phyloP scores from a whole-genome alignment of 2,797 vertebrate species.

The Acipenser ruthenus region DNA sequence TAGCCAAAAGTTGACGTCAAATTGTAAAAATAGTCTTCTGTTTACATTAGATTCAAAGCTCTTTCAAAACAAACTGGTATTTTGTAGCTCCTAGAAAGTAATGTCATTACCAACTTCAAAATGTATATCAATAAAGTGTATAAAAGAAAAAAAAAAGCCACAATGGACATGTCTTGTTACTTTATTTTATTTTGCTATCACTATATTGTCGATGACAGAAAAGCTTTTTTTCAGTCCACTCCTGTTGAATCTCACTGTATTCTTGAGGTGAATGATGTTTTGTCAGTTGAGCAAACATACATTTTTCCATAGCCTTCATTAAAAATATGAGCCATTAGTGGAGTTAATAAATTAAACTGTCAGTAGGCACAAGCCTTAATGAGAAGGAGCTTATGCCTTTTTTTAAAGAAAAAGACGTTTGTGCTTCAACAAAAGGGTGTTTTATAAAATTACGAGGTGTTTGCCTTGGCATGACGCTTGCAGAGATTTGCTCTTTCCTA shows the following conservation, averaged over 20 bases:
- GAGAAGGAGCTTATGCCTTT: conserved; percentile 11
- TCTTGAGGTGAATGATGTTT: conserved; percentile 29
- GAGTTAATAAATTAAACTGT: conserved; percentile 31
- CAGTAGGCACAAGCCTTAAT: conserved; percentile 13
- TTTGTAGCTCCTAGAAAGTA: no score
- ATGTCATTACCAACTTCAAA: no score
- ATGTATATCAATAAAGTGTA: no score
- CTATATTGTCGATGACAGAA: no score
- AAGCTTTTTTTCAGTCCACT: no score
- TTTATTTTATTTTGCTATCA: no score
- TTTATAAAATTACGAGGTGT: conserved; percentile 33
- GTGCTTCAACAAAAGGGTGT: conserved; percentile 30
- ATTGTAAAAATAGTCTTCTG: no score
- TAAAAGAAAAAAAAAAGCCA: no score
- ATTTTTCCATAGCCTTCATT: conserved; percentile 26
- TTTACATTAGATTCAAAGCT: no score
- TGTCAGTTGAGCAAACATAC: conserved; percentile 24
- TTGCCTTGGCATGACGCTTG: conserved; percentile 33
- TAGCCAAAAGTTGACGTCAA: no score
- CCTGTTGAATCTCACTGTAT: background rate
- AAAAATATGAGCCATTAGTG: conserved; percentile 26
- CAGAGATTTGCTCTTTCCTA: conserved; percentile 45
- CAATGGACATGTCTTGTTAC: no score
- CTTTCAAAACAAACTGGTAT: no score
- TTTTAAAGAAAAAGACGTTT: conserved; percentile 16